These are phyloP conservation scores for Melikaiella ostensackeni DNA, from an alignment of 2,888 invertebrate species.

Conservation along the genomic window DNA sequence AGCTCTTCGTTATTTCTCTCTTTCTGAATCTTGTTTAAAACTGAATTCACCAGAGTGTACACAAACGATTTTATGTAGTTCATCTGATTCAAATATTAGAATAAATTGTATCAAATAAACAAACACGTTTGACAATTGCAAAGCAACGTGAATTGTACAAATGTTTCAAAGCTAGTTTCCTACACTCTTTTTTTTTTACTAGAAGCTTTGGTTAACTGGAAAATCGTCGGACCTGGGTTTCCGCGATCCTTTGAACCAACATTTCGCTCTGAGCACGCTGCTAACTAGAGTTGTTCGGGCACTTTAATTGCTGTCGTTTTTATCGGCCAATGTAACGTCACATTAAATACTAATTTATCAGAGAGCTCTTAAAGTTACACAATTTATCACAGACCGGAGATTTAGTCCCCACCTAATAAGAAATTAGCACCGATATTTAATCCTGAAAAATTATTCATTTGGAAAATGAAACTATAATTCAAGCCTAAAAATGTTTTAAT, in stretches of 20 bases:
- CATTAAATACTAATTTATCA: slow-evolving; percentile 30
- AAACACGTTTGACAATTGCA: background rate
- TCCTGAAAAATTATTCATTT: background rate
- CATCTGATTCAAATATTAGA: background rate
- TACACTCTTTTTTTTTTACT: background rate
- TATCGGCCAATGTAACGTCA: slow-evolving; percentile 7
- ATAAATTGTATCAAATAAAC: background rate
- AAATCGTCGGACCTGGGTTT: background rate
- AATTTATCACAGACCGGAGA: background rate
- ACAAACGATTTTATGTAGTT: no score
- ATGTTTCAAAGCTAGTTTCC: slow-evolving; percentile 10
- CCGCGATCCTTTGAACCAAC: background rate
- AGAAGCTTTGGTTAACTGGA: background rate
- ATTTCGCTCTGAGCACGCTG: background rate
- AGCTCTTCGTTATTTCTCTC: no score
- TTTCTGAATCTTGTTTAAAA: no score
- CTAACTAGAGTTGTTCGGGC: slow-evolving; percentile 12
- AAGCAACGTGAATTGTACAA: background rate
- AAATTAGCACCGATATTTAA: background rate
- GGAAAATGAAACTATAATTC: background rate
- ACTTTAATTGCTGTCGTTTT: slow-evolving; percentile 31
- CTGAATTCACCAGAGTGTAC: no score
- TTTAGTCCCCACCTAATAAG: background rate
- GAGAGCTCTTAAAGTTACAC: slow-evolving; percentile 2
- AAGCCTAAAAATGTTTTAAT: background rate